Evolutionary conservation across 2,113 vertebrate genomes (phyloP), one percentile per base, ranked within the genome.

Genomic region (Nothoprocta perdicaria): DNA sequence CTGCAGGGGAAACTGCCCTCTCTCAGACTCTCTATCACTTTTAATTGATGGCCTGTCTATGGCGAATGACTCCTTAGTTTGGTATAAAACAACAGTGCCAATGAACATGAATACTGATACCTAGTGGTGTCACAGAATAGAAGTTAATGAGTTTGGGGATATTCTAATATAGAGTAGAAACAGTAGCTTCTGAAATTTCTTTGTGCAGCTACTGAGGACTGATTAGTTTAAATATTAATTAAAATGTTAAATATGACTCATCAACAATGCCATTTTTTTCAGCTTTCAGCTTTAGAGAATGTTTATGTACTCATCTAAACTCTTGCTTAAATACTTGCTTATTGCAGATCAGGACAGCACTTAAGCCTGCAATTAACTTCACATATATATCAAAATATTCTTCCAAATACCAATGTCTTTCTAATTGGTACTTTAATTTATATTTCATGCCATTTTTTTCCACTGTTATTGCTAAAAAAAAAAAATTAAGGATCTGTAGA

Each of bases 211-310:
- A 48, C 41, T 95, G 46, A 60, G 38, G 52, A 53, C 67, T 89
- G 80, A 94, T 92, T 92, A 85, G 61, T 77, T 94, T 94, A 94
- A 95, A 46, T 85, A 91, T 93, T 92, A 94, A 84, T 84, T 95
- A 79, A 67, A 81, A 97, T 14, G 84, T 96, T 96, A 95, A 80
- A 66, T 94, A 73, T 53, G 67, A 89, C 63, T 52, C 55, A 58
- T 96, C 96, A 77, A 67, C 46, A 9, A 9, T 65, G 74, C 66
- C 6, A 88, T 92, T 92, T 86, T 86, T 80, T 83, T 87, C 80
- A 88, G 80, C 18, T 90, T 91, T 91, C 84, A 82, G 78, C 62
- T 84, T 90, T 40, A 92, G 48, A 53, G 46, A 16, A 50, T 31
- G 45, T 92, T 89, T 88, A 80, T 31, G 3, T 43, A 52, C 48